phyloP scores from a whole-genome alignment of 2,113 vertebrate genomes.

The Gallinago media region DNA sequence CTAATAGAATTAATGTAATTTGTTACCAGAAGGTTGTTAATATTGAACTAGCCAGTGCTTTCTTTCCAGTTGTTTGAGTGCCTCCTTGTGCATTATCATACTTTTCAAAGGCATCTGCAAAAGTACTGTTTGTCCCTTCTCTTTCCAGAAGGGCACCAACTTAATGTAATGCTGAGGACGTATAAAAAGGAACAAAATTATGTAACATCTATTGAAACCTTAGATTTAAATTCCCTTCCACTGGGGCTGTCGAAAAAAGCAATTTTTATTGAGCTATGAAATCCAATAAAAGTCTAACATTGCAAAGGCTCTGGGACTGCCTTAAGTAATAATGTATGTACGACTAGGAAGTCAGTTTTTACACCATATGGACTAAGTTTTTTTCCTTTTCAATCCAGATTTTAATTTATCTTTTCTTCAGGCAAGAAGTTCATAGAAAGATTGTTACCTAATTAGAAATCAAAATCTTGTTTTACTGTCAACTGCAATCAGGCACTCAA shows the following conservation, averaged over 20 bases:
- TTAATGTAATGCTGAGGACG: background rate
- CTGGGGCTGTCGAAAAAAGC: background rate
- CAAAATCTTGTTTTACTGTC: conserved; percentile 18
- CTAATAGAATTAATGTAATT: background rate
- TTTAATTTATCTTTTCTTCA: conserved; percentile 47
- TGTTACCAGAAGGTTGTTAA: background rate
- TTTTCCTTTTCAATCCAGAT: conserved; percentile 38
- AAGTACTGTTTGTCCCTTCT: background rate
- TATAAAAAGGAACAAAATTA: background rate
- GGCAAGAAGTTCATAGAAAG: conserved; percentile 14
- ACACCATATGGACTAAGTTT: background rate
- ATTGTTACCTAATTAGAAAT: conserved; percentile 51
- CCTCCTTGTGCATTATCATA: background rate
- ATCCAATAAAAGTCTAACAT: conserved; percentile 68
- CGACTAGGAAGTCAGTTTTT: conserved; percentile 36
- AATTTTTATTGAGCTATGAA: conserved; percentile 71
- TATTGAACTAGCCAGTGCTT: background rate
- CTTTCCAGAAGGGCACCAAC: background rate
- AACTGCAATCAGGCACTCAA: background rate
- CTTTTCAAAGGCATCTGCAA: background rate
- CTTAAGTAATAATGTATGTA: conserved; percentile 25
- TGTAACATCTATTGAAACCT: conserved; percentile 43
- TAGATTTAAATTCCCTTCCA: conserved; percentile 50
- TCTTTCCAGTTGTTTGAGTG: background rate
- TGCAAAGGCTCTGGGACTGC: conserved; percentile 53